These are phyloP conservation scores for Mantis religiosa DNA, from an alignment of 2,888 invertebrate genomes.

Conservation along the genomic window DNA sequence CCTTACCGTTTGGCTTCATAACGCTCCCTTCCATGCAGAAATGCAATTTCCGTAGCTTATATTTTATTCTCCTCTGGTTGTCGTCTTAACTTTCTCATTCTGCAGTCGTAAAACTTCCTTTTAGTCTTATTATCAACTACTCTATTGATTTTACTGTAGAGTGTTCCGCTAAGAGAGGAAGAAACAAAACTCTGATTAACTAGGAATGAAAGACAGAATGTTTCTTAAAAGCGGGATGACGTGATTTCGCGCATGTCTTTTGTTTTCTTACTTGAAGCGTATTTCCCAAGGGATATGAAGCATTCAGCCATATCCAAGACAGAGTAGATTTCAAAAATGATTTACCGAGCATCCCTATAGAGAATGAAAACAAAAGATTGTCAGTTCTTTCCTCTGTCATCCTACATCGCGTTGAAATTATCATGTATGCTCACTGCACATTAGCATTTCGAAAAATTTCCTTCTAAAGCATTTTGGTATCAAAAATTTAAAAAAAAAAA, in stretches of 20 bases:
- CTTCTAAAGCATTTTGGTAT: no score
- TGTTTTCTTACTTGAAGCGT: not conserved
- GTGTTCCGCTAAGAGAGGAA: not conserved
- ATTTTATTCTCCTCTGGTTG: not conserved
- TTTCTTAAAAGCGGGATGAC: not conserved
- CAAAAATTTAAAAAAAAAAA: no score
- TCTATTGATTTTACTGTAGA: not conserved
- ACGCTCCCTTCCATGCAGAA: not conserved
- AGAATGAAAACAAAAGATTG: not conserved
- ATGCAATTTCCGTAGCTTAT: not conserved
- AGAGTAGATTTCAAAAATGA: not conserved
- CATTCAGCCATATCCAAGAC: not conserved
- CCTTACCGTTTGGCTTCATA: not conserved
- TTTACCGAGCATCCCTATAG: not conserved
- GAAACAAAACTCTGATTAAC: not conserved
- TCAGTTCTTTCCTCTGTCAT: not conserved
- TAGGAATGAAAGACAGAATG: not conserved
- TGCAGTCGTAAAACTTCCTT: not conserved
- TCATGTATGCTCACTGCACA: no score
- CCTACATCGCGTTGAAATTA: not conserved
- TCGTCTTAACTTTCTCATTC: not conserved
- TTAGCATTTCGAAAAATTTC: no score
- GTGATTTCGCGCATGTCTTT: not conserved
- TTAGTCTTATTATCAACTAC: not conserved
- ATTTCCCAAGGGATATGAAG: not conserved